Percentiles rank a stretch among this genome's conserved stretches.
phyloP scores from a whole-genome alignment of 2,888 invertebrate genomes.

The Leucophora obtusa region DNA sequence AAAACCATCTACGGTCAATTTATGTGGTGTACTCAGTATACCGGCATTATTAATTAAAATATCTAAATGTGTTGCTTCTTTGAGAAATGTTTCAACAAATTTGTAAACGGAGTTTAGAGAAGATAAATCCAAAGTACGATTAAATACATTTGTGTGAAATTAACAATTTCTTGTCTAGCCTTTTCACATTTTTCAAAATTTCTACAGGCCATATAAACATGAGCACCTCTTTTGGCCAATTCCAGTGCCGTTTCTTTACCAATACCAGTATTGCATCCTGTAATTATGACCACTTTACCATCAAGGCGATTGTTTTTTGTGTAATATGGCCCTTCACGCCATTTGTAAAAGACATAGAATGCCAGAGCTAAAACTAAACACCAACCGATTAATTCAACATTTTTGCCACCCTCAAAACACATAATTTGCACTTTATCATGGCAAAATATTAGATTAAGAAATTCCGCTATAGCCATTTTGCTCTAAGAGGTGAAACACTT shows the following conservation, averaged over 20 bases:
- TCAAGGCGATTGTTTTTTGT: constrained; percentile 79
- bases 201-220: constrained; percentile 92
- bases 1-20: constrained; percentile 80
- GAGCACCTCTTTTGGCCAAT: constrained; percentile 86
- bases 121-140: constrained; percentile 79
- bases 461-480: constrained; percentile 38
- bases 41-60: constrained; percentile 82
- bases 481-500: neutral
- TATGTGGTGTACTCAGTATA: constrained; percentile 78
- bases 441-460: constrained; percentile 25
- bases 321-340: constrained; percentile 75
- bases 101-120: constrained; percentile 81
- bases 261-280: constrained; percentile 90
- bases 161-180: constrained; percentile 85
- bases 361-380: neutral
- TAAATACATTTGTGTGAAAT: constrained; percentile 86
- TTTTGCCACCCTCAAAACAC: constrained; percentile 17
- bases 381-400: constrained; percentile 37
- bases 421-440: constrained; percentile 29
- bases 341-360: constrained; percentile 72
- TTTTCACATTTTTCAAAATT: constrained; percentile 87
- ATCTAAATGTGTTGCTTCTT: constrained; percentile 79
- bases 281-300: constrained; percentile 85
- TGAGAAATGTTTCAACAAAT: constrained; percentile 78
- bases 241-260: constrained; percentile 87